phyloP scores from a whole-genome alignment of 1,140 invertebrate genomes.

The Trichomalopsis sarcophagae region DNA sequence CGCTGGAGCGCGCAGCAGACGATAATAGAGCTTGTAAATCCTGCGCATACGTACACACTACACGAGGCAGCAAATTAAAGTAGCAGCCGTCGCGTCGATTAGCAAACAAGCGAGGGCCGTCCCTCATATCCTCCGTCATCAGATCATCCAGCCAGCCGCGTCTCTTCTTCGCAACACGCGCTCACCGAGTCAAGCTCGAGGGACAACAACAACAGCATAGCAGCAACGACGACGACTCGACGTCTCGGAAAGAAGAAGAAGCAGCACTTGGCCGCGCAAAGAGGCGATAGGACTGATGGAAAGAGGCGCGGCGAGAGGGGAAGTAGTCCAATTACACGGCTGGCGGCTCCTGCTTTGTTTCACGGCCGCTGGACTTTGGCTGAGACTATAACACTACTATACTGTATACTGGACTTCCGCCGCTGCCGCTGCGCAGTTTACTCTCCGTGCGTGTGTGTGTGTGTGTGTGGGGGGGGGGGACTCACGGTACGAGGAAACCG shows the following conservation, averaged over 20 bases:
- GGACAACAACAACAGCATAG: constrained; percentile 1
- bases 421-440: constrained; percentile 7
- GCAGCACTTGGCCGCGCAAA: neutral
- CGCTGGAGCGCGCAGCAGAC: neutral
- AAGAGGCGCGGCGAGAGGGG: constrained; percentile 21
- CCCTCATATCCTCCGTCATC: neutral
- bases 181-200: neutral
- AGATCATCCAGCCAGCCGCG: neutral
- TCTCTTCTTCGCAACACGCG: neutral
- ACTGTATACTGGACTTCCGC: constrained; percentile 34
- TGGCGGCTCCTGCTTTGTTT: constrained; percentile 74
- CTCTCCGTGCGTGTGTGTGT: neutral
- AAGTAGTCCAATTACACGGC: constrained; percentile 74
- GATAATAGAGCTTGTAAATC: neutral
- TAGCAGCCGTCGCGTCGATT: constrained; percentile 12
- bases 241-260: neutral
- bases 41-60: neutral
- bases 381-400: constrained; percentile 44
- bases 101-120: constrained; percentile 24
- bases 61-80: neutral
- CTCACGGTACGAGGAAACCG: neutral
- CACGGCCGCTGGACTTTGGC: constrained; percentile 70
- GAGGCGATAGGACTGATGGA: neutral
- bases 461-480: no score
- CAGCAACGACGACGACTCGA: neutral